Conservation (phyloP, 2,888 invertebrate genomes). For the Physocephala rufipes region DNA sequence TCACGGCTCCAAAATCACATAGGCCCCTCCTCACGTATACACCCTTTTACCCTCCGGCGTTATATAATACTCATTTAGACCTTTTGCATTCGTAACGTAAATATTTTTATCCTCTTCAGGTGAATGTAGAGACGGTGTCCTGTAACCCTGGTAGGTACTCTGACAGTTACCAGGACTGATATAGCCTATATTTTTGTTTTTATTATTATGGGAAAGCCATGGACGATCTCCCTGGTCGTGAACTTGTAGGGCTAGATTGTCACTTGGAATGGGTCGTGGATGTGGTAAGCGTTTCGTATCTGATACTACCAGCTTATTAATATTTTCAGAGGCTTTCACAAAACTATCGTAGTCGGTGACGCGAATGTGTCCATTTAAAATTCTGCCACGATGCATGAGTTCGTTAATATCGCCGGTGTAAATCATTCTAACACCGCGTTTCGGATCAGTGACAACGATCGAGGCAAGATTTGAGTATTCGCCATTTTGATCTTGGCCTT, state of each 20-base stretch:
- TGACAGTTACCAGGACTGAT: constrained; percentile 53
- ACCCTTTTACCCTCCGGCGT: constrained; percentile 59
- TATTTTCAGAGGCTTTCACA: constrained; percentile 29
- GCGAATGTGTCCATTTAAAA: constrained; percentile 55
- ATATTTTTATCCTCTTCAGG: constrained; percentile 58
- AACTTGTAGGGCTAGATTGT: constrained; percentile 39
- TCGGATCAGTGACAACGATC: background rate
- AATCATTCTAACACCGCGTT: constrained; percentile 2
- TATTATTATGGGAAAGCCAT: background rate
- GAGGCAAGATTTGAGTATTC: background rate
- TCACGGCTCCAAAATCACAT: too few relatives aligned
- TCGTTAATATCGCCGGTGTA: constrained; percentile 40
- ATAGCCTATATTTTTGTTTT: constrained; percentile 16
- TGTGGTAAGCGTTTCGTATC: constrained; percentile 45
- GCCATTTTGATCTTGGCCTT: constrained; percentile 8
- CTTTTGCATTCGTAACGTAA: constrained; percentile 61
- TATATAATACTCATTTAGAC: constrained; percentile 61
- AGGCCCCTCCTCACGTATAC: constrained; percentile 45
- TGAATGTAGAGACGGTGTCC: constrained; percentile 47
- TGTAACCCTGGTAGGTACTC: constrained; percentile 51
- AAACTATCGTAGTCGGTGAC: too few relatives aligned
- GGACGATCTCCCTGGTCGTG: constrained; percentile 14
- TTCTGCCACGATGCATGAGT: constrained; percentile 58
- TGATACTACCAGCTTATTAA: constrained; percentile 51
- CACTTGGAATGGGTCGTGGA: constrained; percentile 30